phyloP scores from a whole-genome alignment of 2,888 invertebrate species.

The Netelia virgata region DNA sequence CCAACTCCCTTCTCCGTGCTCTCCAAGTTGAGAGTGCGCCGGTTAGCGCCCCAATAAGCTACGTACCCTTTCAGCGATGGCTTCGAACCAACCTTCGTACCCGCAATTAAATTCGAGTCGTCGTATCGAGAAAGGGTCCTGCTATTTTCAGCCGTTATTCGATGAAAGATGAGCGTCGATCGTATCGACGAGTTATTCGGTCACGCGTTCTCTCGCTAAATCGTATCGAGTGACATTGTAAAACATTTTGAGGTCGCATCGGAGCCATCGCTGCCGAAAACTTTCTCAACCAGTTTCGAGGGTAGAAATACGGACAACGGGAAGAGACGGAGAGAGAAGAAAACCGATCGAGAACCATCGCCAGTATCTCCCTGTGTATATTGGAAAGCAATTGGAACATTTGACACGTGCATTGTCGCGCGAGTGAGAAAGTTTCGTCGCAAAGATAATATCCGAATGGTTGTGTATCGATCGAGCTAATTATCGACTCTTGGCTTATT shows the following conservation, averaged over 20 bases:
- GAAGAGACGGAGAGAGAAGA: slow-evolving; percentile 8
- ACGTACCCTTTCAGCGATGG: slow-evolving; percentile 60
- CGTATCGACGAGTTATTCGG: too few relatives aligned
- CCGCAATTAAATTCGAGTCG: slow-evolving; percentile 8
- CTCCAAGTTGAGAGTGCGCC: slow-evolving; percentile 63
- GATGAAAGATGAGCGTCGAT: background rate
- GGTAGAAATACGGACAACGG: background rate
- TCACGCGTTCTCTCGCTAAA: too few relatives aligned
- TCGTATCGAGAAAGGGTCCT: too few relatives aligned
- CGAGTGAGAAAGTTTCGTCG: slow-evolving; percentile 51
- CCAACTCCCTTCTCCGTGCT: slow-evolving; percentile 74
- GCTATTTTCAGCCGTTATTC: background rate
- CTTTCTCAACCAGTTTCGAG: background rate
- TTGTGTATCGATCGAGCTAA: slow-evolving; percentile 69
- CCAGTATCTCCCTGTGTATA: slow-evolving; percentile 69
- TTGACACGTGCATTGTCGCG: slow-evolving; percentile 72
- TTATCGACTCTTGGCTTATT: slow-evolving; percentile 75
- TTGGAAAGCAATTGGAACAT: slow-evolving; percentile 80
- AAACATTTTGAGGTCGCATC: background rate
- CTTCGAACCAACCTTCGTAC: slow-evolving; percentile 43
- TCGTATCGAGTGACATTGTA: too few relatives aligned
- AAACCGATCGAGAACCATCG: slow-evolving; percentile 40
- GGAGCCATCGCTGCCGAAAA: slow-evolving; percentile 47
- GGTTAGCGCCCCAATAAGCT: slow-evolving; percentile 64
- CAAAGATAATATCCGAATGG: slow-evolving; percentile 76